These are phyloP conservation scores for Paedocypris sp. DNA, from an alignment of 2,113 vertebrate species.

Conservation along the genomic window DNA sequence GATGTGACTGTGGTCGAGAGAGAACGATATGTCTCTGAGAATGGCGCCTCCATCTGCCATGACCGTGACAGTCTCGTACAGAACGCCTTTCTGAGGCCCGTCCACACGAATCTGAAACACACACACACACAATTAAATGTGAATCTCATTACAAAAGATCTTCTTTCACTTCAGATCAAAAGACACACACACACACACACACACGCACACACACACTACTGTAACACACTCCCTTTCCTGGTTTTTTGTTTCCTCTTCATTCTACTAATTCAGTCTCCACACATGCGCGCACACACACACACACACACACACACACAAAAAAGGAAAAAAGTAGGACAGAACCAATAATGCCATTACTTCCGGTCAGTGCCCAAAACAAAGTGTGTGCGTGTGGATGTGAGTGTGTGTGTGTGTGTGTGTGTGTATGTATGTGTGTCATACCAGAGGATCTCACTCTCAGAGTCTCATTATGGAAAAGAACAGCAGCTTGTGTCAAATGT, in stretches of 20 bases:
- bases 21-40: conserved; percentile 94
- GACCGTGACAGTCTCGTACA: conserved; percentile 82
- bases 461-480: conserved; percentile 29
- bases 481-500: conserved; percentile 35
- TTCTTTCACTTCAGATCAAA: too few species aligned
- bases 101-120: conserved; percentile 81
- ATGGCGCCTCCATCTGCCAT: conserved; percentile 83
- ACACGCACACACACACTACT: not conserved
- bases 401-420: conserved; percentile 6
- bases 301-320: conserved; percentile 8
- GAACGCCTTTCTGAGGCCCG: conserved; percentile 80
- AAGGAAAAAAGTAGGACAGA: conserved; percentile 26
- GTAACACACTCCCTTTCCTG: too few species aligned
- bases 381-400: conserved; percentile 27
- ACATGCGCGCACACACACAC: not conserved
- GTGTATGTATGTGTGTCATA: not conserved
- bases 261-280: not conserved
- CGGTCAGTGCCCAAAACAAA: conserved; percentile 28
- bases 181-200: conserved; percentile 30
- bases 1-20: conserved; percentile 75
- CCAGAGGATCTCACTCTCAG: conserved; percentile 13
- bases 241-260: too few species aligned
- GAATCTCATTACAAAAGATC: too few species aligned
- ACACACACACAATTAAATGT: not conserved
- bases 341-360: conserved; percentile 36